Evolutionary conservation across 1,140 invertebrate species (phyloP).

Genomic region (Mactra quadrangularis): DNA sequence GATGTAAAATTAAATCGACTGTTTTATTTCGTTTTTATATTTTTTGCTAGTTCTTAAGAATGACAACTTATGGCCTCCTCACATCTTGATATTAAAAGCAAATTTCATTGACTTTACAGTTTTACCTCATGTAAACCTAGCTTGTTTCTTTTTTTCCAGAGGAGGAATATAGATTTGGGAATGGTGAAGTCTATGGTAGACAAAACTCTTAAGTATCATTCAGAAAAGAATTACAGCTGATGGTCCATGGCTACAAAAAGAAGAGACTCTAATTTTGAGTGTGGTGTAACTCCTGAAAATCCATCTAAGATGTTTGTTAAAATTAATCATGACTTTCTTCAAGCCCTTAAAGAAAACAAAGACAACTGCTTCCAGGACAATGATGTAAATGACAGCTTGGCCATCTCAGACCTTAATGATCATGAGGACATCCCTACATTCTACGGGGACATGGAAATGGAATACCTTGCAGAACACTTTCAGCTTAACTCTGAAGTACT

Average conservation of each 20-base stretch:
- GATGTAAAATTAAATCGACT: too few species aligned
- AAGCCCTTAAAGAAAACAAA: slow-evolving; percentile 25
- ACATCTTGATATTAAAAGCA: too few species aligned
- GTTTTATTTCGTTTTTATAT: too few species aligned
- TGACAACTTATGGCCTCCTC: too few species aligned
- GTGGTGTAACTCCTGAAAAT: not conserved
- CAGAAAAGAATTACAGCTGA: too few species aligned
- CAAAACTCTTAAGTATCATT: slow-evolving; percentile 29
- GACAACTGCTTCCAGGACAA: slow-evolving; percentile 31
- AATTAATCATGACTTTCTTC: slow-evolving; percentile 28
- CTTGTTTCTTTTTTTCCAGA: slow-evolving; percentile 25
- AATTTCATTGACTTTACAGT: too few species aligned
- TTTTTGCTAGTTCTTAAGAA: too few species aligned
- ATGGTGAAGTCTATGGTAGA: slow-evolving; percentile 27
- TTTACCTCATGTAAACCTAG: slow-evolving; percentile 53
- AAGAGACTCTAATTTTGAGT: not conserved
- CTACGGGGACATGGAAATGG: slow-evolving; percentile 15
- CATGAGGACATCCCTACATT: too few species aligned
- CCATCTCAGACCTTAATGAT: too few species aligned
- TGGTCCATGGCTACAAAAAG: too few species aligned
- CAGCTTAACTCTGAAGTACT: too few species aligned
- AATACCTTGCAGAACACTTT: slow-evolving; percentile 32
- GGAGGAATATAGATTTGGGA: slow-evolving; percentile 36
- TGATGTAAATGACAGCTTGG: slow-evolving; percentile 38
- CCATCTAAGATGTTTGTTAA: too few species aligned